Evolutionary conservation across 2,797 vertebrate genomes (phyloP), one percentile per base, ranked within the genome.

Genomic region (Crocodylus rhombifer): DNA sequence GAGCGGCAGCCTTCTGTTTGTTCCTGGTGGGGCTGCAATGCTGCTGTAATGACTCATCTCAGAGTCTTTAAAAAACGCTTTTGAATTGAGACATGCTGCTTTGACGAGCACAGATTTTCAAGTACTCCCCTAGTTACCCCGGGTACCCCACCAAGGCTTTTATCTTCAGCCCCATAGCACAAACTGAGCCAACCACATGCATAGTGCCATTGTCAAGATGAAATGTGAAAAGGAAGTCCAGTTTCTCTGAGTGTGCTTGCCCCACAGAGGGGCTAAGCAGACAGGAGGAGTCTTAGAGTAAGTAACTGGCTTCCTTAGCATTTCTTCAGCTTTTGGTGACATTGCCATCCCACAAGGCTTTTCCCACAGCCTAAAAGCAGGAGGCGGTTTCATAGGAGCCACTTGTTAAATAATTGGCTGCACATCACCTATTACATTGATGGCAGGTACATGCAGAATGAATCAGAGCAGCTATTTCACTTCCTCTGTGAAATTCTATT

Each of bases 81-180:
- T 16, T 26, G 62, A 15, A 7, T 60, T 25, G 57, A 64, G 58
- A 1, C 0, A 0, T 4, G 36, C 74, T 0, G 0, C 5, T 28
- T 2, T 18, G 13, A 14, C 36, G 20, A 36, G 21, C 69, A 51
- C 4, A 15, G 21, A 23, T 73, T 51, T 73, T 73, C 33, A 73
- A 51, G 25, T 8, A 33, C 14, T 73, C 26, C 69, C 23, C 20
- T 71, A 14, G 21, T 20, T 42, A 71, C 36, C 33, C 14, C 13
- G 20, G 25, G 20, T 13, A 14, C 33, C 69, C 67, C 69, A 42
- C 20, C 14, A 13, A 36, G 62, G 67, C 26, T 12, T 2, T 28
- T 57, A 26, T 58, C 5, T 69, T 61, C 62, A 12, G 62, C 6
- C 12, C 62, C 74, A 79, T 65, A 77, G 65, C 0, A 2, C 84